Evolutionary conservation across 1,140 invertebrate genomes (phyloP).

Genomic region (Caenorhabditis remanei): DNA sequence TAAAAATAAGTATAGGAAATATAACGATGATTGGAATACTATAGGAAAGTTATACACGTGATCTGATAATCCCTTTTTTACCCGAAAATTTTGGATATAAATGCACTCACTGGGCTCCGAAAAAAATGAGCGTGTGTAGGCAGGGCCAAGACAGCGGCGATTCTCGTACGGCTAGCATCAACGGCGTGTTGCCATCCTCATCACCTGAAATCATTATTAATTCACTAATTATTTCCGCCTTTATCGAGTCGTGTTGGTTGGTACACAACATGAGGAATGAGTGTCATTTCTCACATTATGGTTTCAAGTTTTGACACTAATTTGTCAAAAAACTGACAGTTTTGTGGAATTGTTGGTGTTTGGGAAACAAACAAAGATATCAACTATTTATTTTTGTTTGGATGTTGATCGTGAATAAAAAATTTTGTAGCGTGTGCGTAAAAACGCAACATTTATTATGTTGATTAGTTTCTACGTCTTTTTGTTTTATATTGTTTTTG

Average conservation of each 20-base stretch:
- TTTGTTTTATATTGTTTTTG: too few species aligned
- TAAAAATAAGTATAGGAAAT: constrained; percentile 27
- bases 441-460: too few species aligned
- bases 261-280: neutral
- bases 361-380: too few species aligned
- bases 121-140: constrained; percentile 75
- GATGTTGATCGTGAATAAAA: too few species aligned
- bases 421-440: too few species aligned
- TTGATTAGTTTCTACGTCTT: too few species aligned
- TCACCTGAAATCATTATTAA: constrained; percentile 64
- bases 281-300: neutral
- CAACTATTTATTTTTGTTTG: too few species aligned
- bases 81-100: neutral
- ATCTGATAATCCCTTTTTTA: neutral
- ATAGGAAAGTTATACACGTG: too few species aligned
- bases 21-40: neutral
- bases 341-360: neutral
- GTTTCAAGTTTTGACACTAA: neutral
- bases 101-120: constrained; percentile 72
- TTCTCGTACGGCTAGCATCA: constrained; percentile 77
- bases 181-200: constrained; percentile 77
- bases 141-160: constrained; percentile 76
- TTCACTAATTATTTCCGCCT: constrained; percentile 10
- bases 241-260: neutral
- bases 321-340: neutral